A percentile compares a stretch with the other conserved stretches of the same genome.
phyloP scores from a whole-genome alignment of 1,140 invertebrate genomes.

The Mactra quadrangularis region DNA sequence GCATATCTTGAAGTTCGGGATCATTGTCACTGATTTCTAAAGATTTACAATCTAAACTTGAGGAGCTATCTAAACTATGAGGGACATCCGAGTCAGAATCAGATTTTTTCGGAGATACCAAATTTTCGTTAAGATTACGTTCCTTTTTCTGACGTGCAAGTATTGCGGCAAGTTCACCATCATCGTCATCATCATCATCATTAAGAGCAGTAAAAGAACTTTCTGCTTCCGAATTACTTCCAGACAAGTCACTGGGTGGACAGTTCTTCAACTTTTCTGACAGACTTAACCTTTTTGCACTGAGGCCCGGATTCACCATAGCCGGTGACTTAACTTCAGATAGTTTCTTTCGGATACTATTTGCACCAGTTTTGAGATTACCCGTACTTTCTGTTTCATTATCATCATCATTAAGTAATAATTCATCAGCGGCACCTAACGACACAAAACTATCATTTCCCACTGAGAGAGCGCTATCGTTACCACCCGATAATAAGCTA shows the following conservation, averaged over 20 bases:
- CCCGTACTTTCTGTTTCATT: background rate
- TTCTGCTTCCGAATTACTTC: slow-evolving; percentile 6
- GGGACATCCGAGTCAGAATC: slow-evolving; percentile 11
- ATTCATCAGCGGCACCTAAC: slow-evolving; percentile 73
- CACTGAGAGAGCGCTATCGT: slow-evolving; percentile 54
- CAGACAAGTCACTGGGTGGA: slow-evolving; percentile 2
- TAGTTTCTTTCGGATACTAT: background rate
- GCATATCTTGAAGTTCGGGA: slow-evolving; percentile 41
- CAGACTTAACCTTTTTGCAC: slow-evolving; percentile 38
- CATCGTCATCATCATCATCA: slow-evolving; percentile 60
- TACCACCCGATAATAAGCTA: slow-evolving; percentile 65
- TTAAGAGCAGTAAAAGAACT: slow-evolving; percentile 24
- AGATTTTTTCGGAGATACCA: slow-evolving; percentile 19
- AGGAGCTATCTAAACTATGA: slow-evolving; percentile 21
- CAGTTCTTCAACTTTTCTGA: slow-evolving; percentile 37
- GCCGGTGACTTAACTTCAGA: background rate
- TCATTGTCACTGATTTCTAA: slow-evolving; percentile 52
- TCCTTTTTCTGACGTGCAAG: slow-evolving; percentile 46
- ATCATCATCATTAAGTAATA: slow-evolving; percentile 72
- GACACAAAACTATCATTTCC: slow-evolving; percentile 74
- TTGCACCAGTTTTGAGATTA: background rate
- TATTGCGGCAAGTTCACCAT: slow-evolving; percentile 41
- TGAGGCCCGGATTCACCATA: slow-evolving; percentile 11
- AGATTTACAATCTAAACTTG: slow-evolving; percentile 43
- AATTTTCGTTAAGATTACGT: background rate